Evolutionary conservation across 2,888 invertebrate species (phyloP).

Genomic region (Heliconius sara): DNA sequence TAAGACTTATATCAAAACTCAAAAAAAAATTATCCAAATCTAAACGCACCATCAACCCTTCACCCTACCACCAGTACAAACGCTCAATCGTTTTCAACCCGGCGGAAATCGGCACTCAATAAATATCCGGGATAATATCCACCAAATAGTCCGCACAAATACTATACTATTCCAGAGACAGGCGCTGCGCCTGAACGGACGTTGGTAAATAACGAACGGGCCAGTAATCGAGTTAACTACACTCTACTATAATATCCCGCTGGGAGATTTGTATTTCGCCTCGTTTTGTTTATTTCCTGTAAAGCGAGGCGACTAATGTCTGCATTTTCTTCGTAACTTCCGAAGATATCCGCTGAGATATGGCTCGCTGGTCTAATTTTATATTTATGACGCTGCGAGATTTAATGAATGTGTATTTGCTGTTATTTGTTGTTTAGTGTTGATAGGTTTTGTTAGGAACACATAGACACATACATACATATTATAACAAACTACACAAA

Average conservation of each 20-base stretch:
- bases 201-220: constrained; percentile 45
- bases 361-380: constrained; percentile 23
- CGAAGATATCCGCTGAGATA: constrained; percentile 22
- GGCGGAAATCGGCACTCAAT: constrained; percentile 48
- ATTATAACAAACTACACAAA: no score
- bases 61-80: constrained; percentile 11
- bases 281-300: constrained; percentile 47
- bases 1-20: not conserved
- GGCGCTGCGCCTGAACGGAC: constrained; percentile 31
- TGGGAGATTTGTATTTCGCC: constrained; percentile 50
- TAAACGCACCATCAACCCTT: constrained; percentile 25
- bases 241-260: constrained; percentile 44
- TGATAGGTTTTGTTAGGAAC: not conserved
- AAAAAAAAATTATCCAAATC: no score
- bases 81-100: constrained; percentile 23
- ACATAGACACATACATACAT: no score
- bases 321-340: constrained; percentile 38
- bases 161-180: constrained; percentile 35
- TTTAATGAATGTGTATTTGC: not conserved
- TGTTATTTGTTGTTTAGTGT: not conserved
- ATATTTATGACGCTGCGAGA: constrained; percentile 14
- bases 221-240: constrained; percentile 48
- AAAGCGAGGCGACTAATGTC: constrained; percentile 41
- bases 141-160: constrained; percentile 51
- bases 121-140: constrained; percentile 52